phyloP scores from a whole-genome alignment of 2,888 invertebrate species.

The Drosophila formosana region DNA sequence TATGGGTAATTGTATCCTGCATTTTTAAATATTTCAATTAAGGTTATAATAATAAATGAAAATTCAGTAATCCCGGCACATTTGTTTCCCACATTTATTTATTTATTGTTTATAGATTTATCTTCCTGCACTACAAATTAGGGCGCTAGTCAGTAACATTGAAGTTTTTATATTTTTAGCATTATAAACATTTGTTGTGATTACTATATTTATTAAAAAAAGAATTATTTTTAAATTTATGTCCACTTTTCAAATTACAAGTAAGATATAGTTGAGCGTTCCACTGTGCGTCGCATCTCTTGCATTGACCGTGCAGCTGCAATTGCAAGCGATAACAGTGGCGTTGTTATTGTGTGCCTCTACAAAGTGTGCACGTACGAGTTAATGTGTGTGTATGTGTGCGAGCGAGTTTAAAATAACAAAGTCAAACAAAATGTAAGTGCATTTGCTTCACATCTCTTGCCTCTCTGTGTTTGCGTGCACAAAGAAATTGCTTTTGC shows the following conservation, averaged over 20 bases:
- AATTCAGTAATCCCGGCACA: neutral
- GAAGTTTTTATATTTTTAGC: no score
- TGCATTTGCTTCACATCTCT: conserved; percentile 52
- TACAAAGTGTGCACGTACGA: neutral
- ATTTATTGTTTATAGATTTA: no score
- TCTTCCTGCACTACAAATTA: no score
- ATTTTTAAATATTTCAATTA: no score
- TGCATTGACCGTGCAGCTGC: conserved; percentile 53
- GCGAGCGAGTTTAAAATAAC: conserved; percentile 41
- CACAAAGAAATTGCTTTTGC: conserved; percentile 47
- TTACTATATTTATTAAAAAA: no score
- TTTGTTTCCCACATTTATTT: neutral
- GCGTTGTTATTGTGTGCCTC: conserved; percentile 33
- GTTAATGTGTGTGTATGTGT: neutral
- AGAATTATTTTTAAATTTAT: neutral
- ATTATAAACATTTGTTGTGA: no score
- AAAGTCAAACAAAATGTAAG: conserved; percentile 53
- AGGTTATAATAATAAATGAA: no score
- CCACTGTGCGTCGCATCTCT: conserved; percentile 44
- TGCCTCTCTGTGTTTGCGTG: conserved; percentile 15
- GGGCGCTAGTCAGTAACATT: no score
- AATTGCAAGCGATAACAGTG: conserved; percentile 51
- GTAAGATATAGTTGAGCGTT: no score
- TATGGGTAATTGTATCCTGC: no score
- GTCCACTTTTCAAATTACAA: no score